phyloP scores from a whole-genome alignment of 2,113 vertebrate species.

The Porphyrio hochstetteri region DNA sequence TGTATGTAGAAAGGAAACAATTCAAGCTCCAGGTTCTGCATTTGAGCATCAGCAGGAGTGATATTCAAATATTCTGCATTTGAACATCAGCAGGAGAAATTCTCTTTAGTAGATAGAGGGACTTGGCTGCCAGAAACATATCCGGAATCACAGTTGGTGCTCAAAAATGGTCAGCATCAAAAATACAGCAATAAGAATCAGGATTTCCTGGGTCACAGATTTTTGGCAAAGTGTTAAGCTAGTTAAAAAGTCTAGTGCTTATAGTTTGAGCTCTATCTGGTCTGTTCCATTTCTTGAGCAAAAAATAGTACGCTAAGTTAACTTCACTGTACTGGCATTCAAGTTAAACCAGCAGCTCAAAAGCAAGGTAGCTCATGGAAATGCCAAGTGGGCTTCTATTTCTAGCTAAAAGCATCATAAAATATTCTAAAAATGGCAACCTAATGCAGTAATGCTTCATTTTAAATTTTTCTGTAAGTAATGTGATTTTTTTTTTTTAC shows the following conservation, averaged over 20 bases:
- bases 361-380: neutral
- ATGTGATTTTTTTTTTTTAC: neutral
- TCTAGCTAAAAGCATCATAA: neutral
- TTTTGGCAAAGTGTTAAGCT: neutral
- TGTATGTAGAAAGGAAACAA: neutral
- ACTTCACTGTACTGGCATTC: neutral
- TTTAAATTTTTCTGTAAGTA: neutral
- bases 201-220: neutral
- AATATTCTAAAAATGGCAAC: neutral
- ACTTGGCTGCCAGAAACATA: neutral
- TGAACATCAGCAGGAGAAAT: neutral
- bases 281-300: neutral
- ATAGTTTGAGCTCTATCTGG: no score
- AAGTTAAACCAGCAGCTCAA: neutral
- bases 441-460: neutral
- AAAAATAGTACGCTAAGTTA: neutral
- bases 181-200: accelerated
- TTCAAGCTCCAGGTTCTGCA: neutral
- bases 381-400: neutral
- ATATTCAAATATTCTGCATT: neutral
- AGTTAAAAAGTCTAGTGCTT: neutral
- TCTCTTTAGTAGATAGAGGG: neutral
- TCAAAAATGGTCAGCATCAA: neutral
- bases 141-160: neutral
- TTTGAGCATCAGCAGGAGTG: neutral